Base-by-base conservation (phyloP, 2,888 invertebrate species). In the Brenthis daphne region DNA sequence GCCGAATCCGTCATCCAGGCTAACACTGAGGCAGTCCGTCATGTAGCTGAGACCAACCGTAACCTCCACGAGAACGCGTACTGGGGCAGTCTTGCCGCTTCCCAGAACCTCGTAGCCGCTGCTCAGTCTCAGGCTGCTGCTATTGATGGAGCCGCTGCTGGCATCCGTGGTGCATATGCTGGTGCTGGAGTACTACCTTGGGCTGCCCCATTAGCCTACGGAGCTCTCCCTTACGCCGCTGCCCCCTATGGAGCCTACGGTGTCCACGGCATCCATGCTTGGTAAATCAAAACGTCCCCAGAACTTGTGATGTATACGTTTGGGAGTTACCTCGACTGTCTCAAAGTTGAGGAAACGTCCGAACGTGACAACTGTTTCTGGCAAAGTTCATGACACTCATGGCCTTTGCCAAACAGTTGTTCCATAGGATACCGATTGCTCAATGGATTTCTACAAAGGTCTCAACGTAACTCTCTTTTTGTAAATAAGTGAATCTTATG, bases 391-490 rank as follows among this genome's bases (percentile, higher is more conserved):
- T 64, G 54, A 53, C 57, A 58, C 53, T 64, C 70, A 70, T 71
- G 56, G 57, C 56, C 65, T 64, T 67, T 64, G 65, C 58, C 69
- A 65, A 20, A 13, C 60, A 69, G 50, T 33, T 53, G 64, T 63
- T 60, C 14, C 77, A 77, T 82, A 76, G 69, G 77, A 78, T 81
- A 85, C 79, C 79, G 85, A 80, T 82, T 81, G 86, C 85, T 86
- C 84, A 85, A 85, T 76, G 79, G 77, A 77, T 77, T 72, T 77
- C 70, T 69, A 79, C 77, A 83, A 88, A 84, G 90, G 89, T 90
- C 89, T 91, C 89, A 89, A 82, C 82, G 90, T 91, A 92, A 92
- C 91, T 92, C 92, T 92, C 92, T 91, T 43, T 43, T 90, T 92
- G 88, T 90, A 89, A 85, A 88, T 89, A 88, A 82, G 76, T 77